A percentile compares a stretch with the other conserved stretches of the same genome.
These are phyloP conservation scores for Muscina levida DNA, from an alignment of 2,888 invertebrate genomes.

Conservation along the genomic window DNA sequence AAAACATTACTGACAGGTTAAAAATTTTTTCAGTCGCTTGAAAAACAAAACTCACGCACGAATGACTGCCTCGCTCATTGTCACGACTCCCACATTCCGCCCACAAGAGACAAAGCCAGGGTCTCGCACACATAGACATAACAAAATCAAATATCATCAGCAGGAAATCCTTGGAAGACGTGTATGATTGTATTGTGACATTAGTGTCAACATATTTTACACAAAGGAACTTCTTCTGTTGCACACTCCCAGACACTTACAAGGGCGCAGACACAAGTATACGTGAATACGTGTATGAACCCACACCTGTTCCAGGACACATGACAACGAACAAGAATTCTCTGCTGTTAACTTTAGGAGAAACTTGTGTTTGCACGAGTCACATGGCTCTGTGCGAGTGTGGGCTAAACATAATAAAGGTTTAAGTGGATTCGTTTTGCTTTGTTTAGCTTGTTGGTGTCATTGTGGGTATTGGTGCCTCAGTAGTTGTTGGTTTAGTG, in stretches of 20 bases:
- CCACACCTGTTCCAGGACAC: constrained; percentile 40
- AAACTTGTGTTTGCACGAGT: no score
- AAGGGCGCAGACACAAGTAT: no score
- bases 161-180: constrained; percentile 21
- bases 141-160: constrained; percentile 10
- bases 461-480: background rate
- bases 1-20: no score
- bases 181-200: constrained; percentile 44
- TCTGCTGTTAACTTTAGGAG: no score
- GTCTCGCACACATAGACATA: constrained; percentile 18
- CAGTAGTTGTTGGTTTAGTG: constrained; percentile 25
- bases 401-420: constrained; percentile 45
- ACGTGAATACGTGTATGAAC: background rate
- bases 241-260: constrained; percentile 18
- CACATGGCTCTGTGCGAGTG: background rate
- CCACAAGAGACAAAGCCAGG: constrained; percentile 24
- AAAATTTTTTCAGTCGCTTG: background rate
- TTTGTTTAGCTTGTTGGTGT: constrained; percentile 29
- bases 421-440: constrained; percentile 51
- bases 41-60: constrained; percentile 17
- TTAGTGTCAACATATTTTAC: constrained; percentile 53
- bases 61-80: constrained; percentile 16
- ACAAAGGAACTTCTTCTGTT: constrained; percentile 4
- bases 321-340: background rate
- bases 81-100: background rate